phyloP scores from a whole-genome alignment of 2,113 vertebrate genomes.

The Oreochromis niloticus region DNA sequence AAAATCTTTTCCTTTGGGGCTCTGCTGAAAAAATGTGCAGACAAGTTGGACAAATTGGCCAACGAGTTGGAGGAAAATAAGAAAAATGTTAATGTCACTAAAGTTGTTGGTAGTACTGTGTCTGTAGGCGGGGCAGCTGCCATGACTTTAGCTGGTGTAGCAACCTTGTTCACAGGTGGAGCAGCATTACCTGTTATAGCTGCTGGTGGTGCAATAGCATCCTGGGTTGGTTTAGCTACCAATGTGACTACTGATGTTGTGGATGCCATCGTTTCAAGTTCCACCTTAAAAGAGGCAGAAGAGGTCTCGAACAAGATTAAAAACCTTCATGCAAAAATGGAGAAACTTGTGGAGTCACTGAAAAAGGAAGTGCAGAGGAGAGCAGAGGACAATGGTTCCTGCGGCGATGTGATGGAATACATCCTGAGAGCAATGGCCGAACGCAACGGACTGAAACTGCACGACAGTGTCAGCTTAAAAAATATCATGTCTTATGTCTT shows the following conservation, averaged over 20 bases:
- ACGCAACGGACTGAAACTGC: not conserved
- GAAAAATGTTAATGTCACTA: not conserved
- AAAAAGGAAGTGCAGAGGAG: not conserved
- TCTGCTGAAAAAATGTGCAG: not conserved
- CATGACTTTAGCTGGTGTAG: not conserved
- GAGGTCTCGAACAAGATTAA: not conserved
- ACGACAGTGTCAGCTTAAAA: not conserved
- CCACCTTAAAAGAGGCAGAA: not conserved
- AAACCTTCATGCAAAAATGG: rapidly evolving
- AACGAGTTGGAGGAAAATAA: not conserved
- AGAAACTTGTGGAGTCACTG: not conserved
- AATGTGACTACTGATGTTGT: not conserved
- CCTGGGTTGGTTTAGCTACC: not conserved
- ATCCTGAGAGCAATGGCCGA: not conserved
- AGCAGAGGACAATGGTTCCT: not conserved
- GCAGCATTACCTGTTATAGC: not conserved
- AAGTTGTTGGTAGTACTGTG: not conserved
- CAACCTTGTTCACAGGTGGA: not conserved
- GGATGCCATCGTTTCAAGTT: not conserved
- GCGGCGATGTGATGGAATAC: not conserved
- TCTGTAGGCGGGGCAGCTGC: not conserved
- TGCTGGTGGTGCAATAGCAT: not conserved
- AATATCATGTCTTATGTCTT: not conserved
- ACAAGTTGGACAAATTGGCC: not conserved
- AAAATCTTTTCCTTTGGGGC: not conserved